Evolutionary conservation across 2,113 vertebrate genomes (phyloP).

Genomic region (Microcebus lehilahytsara): DNA sequence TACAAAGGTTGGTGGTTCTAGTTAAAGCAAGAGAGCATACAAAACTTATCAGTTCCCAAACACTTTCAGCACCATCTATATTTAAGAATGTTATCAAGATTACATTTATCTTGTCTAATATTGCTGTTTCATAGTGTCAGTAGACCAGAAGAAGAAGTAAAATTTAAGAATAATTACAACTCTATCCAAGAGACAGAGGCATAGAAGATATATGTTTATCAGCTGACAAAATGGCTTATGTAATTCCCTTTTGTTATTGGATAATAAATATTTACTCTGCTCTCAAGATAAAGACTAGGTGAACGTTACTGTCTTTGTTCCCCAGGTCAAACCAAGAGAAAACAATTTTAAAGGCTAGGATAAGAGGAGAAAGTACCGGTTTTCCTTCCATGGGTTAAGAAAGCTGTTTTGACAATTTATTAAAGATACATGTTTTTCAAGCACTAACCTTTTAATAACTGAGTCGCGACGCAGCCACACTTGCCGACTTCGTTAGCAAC

Average conservation of each 20-base stretch:
- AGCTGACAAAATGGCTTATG: not conserved
- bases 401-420: not conserved
- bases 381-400: not conserved
- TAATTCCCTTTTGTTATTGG: not conserved
- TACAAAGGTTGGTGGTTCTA: conserved; percentile 95
- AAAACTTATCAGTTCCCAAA: conserved; percentile 40
- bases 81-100: not conserved
- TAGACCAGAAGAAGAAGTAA: conserved; percentile 46
- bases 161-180: conserved; percentile 31
- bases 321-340: conserved; percentile 32
- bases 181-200: conserved; percentile 24
- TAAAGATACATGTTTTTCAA: not conserved
- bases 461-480: conserved; percentile 89
- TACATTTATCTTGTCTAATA: not conserved
- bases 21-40: conserved; percentile 76
- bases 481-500: conserved; percentile 97
- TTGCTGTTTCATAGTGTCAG: not conserved
- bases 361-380: not conserved
- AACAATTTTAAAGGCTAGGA: conserved; percentile 56
- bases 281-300: not conserved
- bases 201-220: conserved; percentile 11
- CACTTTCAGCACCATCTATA: not conserved
- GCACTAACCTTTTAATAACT: conserved; percentile 96
- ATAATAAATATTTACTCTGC: not conserved
- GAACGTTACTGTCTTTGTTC: not conserved